phyloP scores from a whole-genome alignment of 2,888 invertebrate genomes.

The Platycnemis pennipes region DNA sequence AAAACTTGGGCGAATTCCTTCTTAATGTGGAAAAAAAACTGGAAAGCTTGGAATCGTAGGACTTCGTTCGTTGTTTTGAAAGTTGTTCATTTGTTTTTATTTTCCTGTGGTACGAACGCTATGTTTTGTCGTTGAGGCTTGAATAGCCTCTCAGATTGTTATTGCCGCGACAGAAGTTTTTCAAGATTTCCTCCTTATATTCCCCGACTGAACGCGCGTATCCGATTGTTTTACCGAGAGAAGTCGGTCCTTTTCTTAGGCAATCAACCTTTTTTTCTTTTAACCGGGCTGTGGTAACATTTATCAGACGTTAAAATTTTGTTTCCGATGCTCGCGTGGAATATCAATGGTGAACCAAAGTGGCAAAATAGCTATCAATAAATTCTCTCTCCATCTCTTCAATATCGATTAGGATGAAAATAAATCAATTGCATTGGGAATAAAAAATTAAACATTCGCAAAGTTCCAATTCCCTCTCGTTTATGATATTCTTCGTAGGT shows the following conservation, averaged over 20 bases:
- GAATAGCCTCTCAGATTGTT: neutral
- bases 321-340: no score
- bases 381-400: no score
- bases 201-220: neutral
- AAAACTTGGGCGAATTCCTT: neutral
- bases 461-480: no score
- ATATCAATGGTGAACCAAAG: no score
- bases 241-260: neutral
- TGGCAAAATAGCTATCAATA: no score
- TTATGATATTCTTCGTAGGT: no score
- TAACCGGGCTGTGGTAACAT: neutral
- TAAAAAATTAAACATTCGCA: no score
- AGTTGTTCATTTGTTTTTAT: neutral
- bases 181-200: neutral
- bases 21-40: neutral
- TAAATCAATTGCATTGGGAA: no score
- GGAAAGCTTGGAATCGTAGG: neutral
- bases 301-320: no score
- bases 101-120: neutral
- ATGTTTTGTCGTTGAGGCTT: neutral
- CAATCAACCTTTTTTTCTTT: neutral
- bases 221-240: neutral
- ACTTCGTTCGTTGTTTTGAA: conserved; percentile 17
- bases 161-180: neutral
- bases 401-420: no score